Evolutionary conservation across 2,797 vertebrate genomes (phyloP).

Genomic region (Valencia hispanica): DNA sequence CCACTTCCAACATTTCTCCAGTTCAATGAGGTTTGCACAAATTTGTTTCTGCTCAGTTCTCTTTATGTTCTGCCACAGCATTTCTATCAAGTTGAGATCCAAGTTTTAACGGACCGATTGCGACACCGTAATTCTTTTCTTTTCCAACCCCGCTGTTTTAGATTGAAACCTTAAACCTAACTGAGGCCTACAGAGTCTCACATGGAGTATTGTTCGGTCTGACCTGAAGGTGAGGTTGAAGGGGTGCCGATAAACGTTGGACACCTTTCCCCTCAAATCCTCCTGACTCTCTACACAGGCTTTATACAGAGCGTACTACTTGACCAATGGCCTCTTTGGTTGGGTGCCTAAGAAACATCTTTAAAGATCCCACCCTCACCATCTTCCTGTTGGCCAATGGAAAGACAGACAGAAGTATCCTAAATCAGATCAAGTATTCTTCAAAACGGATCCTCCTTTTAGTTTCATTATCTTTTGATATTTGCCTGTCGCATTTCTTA

Average conservation of each 20-base stretch:
- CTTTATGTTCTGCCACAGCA: not conserved
- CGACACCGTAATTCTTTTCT: not conserved
- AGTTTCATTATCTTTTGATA: not conserved
- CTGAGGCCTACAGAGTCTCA: not conserved
- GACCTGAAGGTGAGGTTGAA: no score
- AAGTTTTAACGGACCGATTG: not conserved
- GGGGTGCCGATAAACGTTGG: not conserved
- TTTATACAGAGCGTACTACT: not conserved
- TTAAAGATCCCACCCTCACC: not conserved
- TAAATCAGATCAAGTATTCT: not conserved
- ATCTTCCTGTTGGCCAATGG: not conserved
- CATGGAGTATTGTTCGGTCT: not conserved
- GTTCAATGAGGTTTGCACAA: not conserved
- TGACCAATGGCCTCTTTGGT: no score
- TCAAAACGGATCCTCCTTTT: no score
- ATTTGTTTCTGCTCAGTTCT: constrained; percentile 1
- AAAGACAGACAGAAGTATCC: not conserved
- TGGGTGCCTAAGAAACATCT: no score
- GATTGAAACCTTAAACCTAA: not conserved
- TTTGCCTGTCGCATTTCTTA: not conserved
- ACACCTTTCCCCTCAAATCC: no score
- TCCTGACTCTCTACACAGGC: not conserved
- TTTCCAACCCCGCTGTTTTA: not conserved
- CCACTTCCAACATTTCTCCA: not conserved
- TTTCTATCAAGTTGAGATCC: not conserved